phyloP scores from a whole-genome alignment of 2,888 invertebrate genomes.

The Agrilus biguttatus region DNA sequence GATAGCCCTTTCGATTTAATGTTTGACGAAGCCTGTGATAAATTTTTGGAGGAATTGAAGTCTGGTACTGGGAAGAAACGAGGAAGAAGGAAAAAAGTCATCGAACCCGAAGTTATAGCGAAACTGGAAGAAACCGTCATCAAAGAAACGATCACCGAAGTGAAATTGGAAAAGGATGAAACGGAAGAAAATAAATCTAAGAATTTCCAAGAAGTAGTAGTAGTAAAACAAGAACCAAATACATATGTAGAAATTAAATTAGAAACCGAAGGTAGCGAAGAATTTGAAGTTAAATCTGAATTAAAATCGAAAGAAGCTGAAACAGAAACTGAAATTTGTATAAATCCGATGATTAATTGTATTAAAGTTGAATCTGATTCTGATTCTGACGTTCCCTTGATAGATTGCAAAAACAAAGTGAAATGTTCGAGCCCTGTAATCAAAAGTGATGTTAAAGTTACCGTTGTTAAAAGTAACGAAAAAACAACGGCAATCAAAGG shows the following conservation, averaged over 20 bases:
- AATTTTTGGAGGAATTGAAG: slow-evolving; percentile 62
- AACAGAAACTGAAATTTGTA: slow-evolving; percentile 9
- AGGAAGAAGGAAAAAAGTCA: slow-evolving; percentile 35
- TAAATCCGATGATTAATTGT: slow-evolving; percentile 7
- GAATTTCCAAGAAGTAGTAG: slow-evolving; percentile 9
- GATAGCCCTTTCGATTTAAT: slow-evolving; percentile 30
- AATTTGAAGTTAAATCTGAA: slow-evolving; percentile 5
- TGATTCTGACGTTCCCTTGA: slow-evolving; percentile 19
- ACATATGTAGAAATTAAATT: slow-evolving; percentile 5
- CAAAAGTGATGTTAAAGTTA: slow-evolving; percentile 14
- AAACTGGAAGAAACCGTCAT: slow-evolving; percentile 21
- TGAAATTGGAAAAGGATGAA: slow-evolving; percentile 4
- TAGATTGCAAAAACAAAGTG: slow-evolving; percentile 12
- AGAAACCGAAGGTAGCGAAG: slow-evolving; percentile 2
- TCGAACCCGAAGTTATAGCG: slow-evolving; percentile 21
- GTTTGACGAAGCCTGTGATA: slow-evolving; percentile 63
- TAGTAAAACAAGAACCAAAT: slow-evolving; percentile 10
- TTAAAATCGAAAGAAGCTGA: slow-evolving; percentile 4
- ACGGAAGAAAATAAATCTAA: slow-evolving; percentile 5
- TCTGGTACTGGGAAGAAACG: slow-evolving; percentile 43
- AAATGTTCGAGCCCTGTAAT: slow-evolving; percentile 14
- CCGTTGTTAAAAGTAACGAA: slow-evolving; percentile 13
- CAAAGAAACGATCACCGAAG: slow-evolving; percentile 15
- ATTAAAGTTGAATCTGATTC: slow-evolving; percentile 15
- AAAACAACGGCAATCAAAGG: slow-evolving; percentile 1